Percentiles rank a stretch among this genome's conserved stretches.
These are phyloP conservation scores for Probaryconus sp. DNA, from an alignment of 1,140 invertebrate genomes.

Conservation along the genomic window DNA sequence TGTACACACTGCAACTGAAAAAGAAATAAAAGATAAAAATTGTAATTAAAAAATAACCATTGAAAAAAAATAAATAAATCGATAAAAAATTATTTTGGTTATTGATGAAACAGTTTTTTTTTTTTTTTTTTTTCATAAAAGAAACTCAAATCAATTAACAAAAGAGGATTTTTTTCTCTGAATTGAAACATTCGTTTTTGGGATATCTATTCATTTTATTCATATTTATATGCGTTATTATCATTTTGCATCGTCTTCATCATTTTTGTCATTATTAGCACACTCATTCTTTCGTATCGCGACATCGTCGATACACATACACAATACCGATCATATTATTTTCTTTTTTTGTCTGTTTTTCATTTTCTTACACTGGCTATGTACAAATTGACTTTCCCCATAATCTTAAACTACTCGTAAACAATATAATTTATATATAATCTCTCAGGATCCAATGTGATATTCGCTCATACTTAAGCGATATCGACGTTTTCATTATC, in stretches of 20 bases:
- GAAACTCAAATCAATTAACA: too few relatives aligned
- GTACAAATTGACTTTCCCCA: slow-evolving; percentile 60
- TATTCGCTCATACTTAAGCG: slow-evolving; percentile 47
- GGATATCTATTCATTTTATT: slow-evolving; percentile 57
- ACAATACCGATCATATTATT: slow-evolving; percentile 38
- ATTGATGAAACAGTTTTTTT: too few relatives aligned
- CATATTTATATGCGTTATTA: slow-evolving; percentile 55
- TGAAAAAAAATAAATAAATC: too few relatives aligned
- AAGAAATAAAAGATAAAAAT: too few relatives aligned
- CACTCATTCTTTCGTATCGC: slow-evolving; percentile 27
- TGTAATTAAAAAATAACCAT: too few relatives aligned
- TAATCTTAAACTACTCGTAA: slow-evolving; percentile 58
- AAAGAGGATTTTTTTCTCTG: neutral
- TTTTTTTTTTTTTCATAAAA: too few relatives aligned
- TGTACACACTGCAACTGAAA: too few relatives aligned
- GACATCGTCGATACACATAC: slow-evolving; percentile 29
- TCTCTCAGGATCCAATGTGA: slow-evolving; percentile 36
- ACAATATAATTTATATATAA: slow-evolving; percentile 56
- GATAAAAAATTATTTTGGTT: too few relatives aligned
- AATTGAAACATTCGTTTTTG: too few relatives aligned
- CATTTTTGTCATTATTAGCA: slow-evolving; percentile 37
- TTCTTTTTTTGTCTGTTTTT: slow-evolving; percentile 12
- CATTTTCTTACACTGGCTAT: slow-evolving; percentile 50
- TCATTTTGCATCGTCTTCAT: slow-evolving; percentile 46
- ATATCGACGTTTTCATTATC: slow-evolving; percentile 52